Base-by-base conservation (phyloP, 2,888 invertebrate genomes). In the Erebia palarica region DNA sequence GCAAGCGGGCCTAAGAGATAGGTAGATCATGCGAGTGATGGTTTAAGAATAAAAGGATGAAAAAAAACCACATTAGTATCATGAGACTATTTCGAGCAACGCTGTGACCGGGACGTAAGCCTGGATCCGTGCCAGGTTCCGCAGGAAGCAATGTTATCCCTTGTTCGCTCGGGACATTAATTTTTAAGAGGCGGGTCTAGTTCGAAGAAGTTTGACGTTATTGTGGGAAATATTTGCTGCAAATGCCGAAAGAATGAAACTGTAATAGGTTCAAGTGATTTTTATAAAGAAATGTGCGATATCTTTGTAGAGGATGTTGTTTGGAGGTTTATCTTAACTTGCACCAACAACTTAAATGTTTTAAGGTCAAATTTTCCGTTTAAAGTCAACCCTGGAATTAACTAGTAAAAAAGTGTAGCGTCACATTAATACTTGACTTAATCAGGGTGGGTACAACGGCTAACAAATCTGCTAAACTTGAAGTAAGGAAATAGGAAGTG, bases 11-110 rank as follows among this genome's bases (percentile, higher is more conserved):
- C 21, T 21, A 21, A 21, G 21, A 21, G 21, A 21, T 21, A 21
- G 27, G 11, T 21, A 11, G 18, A 18, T 36, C n/a, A 14, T 55
- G 55, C 18, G 18, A 55, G 10, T 10, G 21, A 64, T n/a, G 36
- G n/a, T 4, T 53, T 21, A 58, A 18, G 10, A 47, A 59, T 67
- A 49, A 16, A 59, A 59, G 59, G n/a, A 0, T 73, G 27, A 73
- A 61, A 71, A 71, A 27, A 70, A 18, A 36, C 58, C 69, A 65
- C 70, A 72, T 76, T 73, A 67, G 68, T 70, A 71, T 71, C 73
- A 71, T 73, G 75, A 74, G 73, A 71, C 71, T 71, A 74, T 71
- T 73, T 75, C 58, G 68, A 71, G 72, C 71, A 73, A 68, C 69
- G 58, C 65, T 68, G 73, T 75, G 73, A 75, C 73, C 51, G 69